These are phyloP conservation scores for Calameuta idolon DNA, from an alignment of 2,888 invertebrate genomes.

Conservation along the genomic window DNA sequence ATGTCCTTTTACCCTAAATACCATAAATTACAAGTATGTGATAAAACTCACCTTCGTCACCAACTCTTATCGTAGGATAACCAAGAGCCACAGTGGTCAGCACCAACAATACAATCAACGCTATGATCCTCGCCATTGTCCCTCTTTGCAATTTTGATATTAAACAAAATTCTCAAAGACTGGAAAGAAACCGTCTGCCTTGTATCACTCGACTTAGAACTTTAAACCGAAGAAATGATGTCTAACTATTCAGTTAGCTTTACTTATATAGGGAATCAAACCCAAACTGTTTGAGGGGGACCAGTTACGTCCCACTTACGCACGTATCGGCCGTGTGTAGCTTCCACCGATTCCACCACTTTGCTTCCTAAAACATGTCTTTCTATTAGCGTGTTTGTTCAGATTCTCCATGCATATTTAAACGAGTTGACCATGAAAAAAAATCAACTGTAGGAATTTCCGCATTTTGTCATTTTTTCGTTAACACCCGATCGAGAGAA, in stretches of 20 bases:
- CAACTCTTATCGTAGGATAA: not conserved
- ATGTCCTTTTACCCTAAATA: not conserved
- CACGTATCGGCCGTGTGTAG: not conserved
- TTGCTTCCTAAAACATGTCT: not conserved
- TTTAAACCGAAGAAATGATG: not conserved
- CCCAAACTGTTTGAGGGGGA: not conserved
- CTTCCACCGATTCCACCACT: not conserved
- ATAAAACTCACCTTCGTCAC: not conserved
- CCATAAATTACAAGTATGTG: not conserved
- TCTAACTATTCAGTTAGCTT: not conserved
- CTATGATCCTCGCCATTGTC: not conserved
- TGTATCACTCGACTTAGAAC: not conserved
- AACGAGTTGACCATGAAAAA: not conserved
- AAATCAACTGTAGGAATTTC: not conserved
- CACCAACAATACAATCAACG: not conserved
- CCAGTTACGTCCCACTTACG: not conserved
- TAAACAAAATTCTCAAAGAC: not conserved
- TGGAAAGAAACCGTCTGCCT: not conserved
- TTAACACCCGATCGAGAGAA: not conserved
- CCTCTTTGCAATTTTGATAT: not conserved
- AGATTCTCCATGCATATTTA: not conserved
- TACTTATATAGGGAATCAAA: not conserved
- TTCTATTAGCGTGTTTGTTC: not conserved
- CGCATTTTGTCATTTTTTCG: not conserved
- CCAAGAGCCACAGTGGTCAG: not conserved